phyloP scores from a whole-genome alignment of 2,113 vertebrate genomes.

The Clarias batrachus region DNA sequence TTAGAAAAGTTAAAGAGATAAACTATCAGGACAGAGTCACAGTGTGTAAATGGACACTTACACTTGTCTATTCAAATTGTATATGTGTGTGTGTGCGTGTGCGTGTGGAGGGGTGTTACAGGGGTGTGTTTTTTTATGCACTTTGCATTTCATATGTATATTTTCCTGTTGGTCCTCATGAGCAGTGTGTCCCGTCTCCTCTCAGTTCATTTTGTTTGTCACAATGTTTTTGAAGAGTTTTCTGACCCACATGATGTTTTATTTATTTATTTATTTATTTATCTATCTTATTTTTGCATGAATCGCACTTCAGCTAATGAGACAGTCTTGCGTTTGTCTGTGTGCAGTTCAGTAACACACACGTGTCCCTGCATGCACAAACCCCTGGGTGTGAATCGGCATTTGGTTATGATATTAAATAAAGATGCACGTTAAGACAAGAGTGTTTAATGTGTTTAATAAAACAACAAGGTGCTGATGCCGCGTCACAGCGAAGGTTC shows the following conservation, averaged over 20 bases:
- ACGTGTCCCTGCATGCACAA: too few relatives aligned
- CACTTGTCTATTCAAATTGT: background rate
- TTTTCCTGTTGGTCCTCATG: background rate
- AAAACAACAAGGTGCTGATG: background rate
- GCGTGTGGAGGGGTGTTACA: too few relatives aligned
- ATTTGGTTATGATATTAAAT: background rate
- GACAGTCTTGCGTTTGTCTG: too few relatives aligned
- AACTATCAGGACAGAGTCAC: background rate
- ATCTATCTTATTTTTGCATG: too few relatives aligned
- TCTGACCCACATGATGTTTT: background rate
- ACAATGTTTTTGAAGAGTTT: background rate
- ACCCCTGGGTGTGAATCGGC: background rate
- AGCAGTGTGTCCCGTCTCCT: background rate
- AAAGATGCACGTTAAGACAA: background rate
- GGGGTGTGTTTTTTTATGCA: background rate
- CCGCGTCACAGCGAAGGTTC: background rate
- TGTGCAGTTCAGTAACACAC: too few relatives aligned
- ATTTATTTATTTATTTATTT: too few relatives aligned
- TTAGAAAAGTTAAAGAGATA: background rate
- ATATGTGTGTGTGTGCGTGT: too few relatives aligned
- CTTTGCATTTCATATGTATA: background rate
- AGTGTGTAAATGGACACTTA: background rate
- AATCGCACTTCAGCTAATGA: too few relatives aligned
- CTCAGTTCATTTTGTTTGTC: too few relatives aligned
- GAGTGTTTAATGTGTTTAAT: background rate